Conservation (phyloP, 2,113 vertebrate species). For the Hypanus sabinus region DNA sequence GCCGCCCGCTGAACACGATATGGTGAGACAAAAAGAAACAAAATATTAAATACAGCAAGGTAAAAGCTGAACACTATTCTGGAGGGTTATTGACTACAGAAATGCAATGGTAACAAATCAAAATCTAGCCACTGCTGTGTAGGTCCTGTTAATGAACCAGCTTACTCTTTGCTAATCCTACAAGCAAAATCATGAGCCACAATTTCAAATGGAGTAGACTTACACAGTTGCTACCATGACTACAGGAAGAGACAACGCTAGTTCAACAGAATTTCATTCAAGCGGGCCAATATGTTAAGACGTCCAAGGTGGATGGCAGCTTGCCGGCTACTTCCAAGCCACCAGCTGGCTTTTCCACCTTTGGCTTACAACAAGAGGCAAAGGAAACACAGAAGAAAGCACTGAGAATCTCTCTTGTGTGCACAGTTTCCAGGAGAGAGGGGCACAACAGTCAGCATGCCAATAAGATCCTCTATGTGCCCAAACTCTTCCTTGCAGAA, state of each 20-base stretch:
- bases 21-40: not conserved
- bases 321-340: too few species aligned
- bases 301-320: not conserved
- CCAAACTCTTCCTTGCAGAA: not conserved
- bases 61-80: conserved; percentile 33
- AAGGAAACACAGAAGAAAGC: not conserved
- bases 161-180: not conserved
- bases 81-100: too few species aligned
- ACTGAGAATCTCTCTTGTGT: not conserved
- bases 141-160: not conserved
- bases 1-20: conserved; percentile 55
- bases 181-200: not conserved
- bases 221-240: too few species aligned
- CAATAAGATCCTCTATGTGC: not conserved
- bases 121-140: not conserved
- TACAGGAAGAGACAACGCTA: too few species aligned
- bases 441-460: not conserved
- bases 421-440: not conserved
- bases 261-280: not conserved
- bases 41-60: conserved; percentile 23
- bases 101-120: not conserved
- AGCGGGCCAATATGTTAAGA: not conserved
- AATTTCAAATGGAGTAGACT: too few species aligned
- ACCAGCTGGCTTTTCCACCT: too few species aligned
- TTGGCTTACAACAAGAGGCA: too few species aligned